These are phyloP conservation scores for Butorides virescens DNA, from an alignment of 2,113 vertebrate genomes.

Conservation along the genomic window DNA sequence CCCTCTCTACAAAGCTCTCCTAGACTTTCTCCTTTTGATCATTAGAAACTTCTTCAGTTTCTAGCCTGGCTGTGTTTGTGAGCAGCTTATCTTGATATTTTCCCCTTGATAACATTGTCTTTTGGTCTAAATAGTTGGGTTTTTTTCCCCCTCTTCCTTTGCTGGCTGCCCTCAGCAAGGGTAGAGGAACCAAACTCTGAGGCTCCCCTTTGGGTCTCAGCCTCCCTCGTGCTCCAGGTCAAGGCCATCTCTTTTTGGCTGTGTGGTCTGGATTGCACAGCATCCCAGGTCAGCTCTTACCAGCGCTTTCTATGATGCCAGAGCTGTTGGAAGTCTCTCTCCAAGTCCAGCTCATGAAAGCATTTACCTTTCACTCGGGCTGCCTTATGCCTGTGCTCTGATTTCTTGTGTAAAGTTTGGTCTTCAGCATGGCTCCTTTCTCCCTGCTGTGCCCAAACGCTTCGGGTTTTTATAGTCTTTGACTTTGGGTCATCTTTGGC, in stretches of 20 bases:
- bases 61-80: background rate
- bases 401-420: background rate
- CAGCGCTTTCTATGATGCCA: accelerated
- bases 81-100: background rate
- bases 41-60: background rate
- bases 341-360: background rate
- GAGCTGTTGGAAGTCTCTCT: background rate
- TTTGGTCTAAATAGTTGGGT: background rate
- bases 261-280: background rate
- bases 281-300: background rate
- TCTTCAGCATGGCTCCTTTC: background rate
- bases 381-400: accelerated
- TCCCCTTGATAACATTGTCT: background rate
- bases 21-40: background rate
- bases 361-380: background rate
- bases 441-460: accelerated
- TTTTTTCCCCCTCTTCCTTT: background rate
- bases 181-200: background rate
- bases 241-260: background rate
- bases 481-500: background rate
- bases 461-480: background rate
- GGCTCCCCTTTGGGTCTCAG: background rate
- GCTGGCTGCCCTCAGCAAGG: background rate
- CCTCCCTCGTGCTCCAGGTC: background rate
- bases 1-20: background rate